Percentiles rank a stretch among this genome's conserved stretches.
phyloP scores from a whole-genome alignment of 2,888 invertebrate species.

The Trichogramma evanescens region DNA sequence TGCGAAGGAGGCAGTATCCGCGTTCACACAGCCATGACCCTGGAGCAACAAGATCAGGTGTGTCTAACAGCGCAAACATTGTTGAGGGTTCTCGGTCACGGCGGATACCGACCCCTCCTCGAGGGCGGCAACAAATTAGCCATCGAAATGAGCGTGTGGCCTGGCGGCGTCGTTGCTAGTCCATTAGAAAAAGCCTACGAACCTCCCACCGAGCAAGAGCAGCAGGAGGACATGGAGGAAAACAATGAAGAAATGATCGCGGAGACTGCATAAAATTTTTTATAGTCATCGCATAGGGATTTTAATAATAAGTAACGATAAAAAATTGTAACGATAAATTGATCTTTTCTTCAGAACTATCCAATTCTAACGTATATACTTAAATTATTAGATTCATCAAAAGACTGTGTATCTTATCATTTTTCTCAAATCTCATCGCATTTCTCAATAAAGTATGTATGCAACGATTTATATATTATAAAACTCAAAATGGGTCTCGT shows the following conservation, averaged over 20 bases:
- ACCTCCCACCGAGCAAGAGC: conserved; percentile 63
- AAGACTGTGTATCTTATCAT: too few relatives aligned
- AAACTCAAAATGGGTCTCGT: too few relatives aligned
- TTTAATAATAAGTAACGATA: background rate
- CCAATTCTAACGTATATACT: background rate
- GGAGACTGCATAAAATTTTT: conserved; percentile 39
- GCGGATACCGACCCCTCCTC: conserved; percentile 86
- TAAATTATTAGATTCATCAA: background rate
- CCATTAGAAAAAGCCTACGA: conserved; percentile 92
- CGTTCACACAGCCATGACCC: conserved; percentile 82
- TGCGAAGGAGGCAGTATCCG: conserved; percentile 85
- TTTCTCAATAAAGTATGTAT: too few relatives aligned
- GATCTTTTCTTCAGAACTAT: too few relatives aligned
- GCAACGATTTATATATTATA: too few relatives aligned
- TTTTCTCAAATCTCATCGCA: too few relatives aligned
- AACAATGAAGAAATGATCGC: conserved; percentile 63
- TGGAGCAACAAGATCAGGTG: conserved; percentile 87
- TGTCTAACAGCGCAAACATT: conserved; percentile 92
- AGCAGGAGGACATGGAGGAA: conserved; percentile 65
- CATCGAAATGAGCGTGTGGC: conserved; percentile 92
- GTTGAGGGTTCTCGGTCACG: conserved; percentile 82
- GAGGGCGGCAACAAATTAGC: conserved; percentile 62
- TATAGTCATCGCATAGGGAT: background rate
- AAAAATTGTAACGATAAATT: too few relatives aligned
- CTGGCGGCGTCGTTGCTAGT: conserved; percentile 85